Evolutionary conservation across 2,113 vertebrate species (phyloP).

Genomic region (Lethenteron camtschaticum): DNA sequence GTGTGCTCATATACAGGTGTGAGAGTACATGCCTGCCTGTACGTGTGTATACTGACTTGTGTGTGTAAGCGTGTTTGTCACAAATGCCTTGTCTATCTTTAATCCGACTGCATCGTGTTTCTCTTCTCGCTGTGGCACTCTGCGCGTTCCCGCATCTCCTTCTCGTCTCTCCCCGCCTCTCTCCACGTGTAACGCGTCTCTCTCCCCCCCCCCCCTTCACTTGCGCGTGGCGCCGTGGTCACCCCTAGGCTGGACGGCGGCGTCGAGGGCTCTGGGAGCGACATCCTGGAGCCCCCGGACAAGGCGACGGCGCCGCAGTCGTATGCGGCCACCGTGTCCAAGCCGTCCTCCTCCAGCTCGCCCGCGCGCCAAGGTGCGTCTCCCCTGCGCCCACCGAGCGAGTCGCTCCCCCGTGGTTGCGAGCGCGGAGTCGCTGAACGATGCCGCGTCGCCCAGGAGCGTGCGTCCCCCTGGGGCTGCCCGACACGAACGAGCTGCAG

Average conservation of each 20-base stretch:
- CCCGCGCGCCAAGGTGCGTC: constrained; percentile 35
- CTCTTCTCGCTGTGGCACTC: too few species aligned
- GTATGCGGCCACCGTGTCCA: constrained; percentile 42
- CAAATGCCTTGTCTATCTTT: too few species aligned
- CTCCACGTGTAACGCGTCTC: too few species aligned
- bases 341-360: constrained; percentile 36
- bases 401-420: background rate
- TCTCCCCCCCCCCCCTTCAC: background rate
- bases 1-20: too few species aligned
- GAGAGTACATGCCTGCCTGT: too few species aligned
- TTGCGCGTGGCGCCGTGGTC: background rate
- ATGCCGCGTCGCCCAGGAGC: constrained; percentile 7
- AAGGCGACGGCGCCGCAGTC: constrained; percentile 59
- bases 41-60: too few species aligned
- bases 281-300: constrained; percentile 80
- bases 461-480: constrained; percentile 10
- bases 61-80: too few species aligned
- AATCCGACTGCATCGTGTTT: too few species aligned
- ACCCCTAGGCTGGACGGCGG: constrained; percentile 60
- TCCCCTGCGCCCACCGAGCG: constrained; percentile 10
- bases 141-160: too few species aligned
- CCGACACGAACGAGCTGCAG: background rate
- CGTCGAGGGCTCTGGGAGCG: constrained; percentile 55
- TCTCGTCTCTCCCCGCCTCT: too few species aligned
- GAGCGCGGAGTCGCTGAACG: background rate